A percentile compares a stretch with the other conserved stretches of the same genome.
These are phyloP conservation scores for Caenorhabditis sp. DNA, from an alignment of 2,888 invertebrate genomes.

Conservation along the genomic window DNA sequence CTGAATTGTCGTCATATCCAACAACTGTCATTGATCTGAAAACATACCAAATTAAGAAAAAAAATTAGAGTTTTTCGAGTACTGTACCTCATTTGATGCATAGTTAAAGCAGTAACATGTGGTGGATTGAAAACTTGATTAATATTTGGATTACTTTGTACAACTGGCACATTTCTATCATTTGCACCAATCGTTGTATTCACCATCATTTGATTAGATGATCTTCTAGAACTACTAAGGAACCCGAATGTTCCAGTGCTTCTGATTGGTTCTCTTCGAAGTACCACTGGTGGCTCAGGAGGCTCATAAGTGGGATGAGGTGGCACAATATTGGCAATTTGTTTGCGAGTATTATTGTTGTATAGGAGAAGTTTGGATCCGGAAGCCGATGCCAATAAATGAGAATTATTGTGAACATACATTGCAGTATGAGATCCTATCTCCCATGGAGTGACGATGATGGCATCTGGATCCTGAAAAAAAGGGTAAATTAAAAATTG, in stretches of 20 bases:
- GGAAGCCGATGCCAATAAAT: constrained; percentile 22
- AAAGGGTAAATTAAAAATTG: no score
- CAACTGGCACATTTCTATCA: no score
- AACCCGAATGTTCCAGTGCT: constrained; percentile 15
- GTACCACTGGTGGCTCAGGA: background rate
- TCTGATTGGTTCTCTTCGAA: background rate
- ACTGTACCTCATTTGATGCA: constrained; percentile 41
- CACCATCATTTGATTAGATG: constrained; percentile 9
- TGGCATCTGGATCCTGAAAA: constrained; percentile 19
- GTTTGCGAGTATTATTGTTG: constrained; percentile 14
- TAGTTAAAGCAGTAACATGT: constrained; percentile 28
- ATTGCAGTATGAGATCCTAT: constrained; percentile 10
- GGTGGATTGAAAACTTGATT: constrained; percentile 3
- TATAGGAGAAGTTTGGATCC: constrained; percentile 17
- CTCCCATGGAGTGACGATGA: constrained; percentile 15
- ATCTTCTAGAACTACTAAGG: constrained; percentile 16
- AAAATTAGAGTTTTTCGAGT: background rate
- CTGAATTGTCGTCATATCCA: constrained; percentile 36
- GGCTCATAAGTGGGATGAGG: constrained; percentile 2
- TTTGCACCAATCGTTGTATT: background rate
- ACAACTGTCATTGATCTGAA: constrained; percentile 37
- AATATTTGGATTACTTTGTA: no score
- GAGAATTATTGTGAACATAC: constrained; percentile 27
- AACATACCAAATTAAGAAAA: background rate
- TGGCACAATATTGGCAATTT: constrained; percentile 15